Percentiles rank a stretch among this genome's conserved stretches.
Conservation (phyloP, 1,140 invertebrate species). For the Drosophila punjabiensis region DNA sequence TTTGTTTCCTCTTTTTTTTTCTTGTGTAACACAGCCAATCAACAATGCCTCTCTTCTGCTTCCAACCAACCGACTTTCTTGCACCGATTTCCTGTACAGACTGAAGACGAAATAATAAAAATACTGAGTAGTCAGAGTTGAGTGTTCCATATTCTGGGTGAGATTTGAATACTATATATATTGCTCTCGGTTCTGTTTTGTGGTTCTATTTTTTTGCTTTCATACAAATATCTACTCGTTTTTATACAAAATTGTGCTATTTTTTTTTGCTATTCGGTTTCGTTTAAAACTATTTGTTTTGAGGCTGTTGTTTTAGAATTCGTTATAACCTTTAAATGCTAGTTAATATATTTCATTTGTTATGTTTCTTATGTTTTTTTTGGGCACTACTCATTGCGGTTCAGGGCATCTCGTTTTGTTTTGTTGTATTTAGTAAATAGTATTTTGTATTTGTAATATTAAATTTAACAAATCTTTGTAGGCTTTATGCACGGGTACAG, state of each 20-base stretch:
- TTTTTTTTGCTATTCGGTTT: constrained; percentile 61
- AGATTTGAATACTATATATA: constrained; percentile 35
- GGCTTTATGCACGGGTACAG: constrained; percentile 80
- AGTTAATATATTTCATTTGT: constrained; percentile 61
- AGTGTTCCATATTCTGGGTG: constrained; percentile 20
- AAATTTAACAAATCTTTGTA: constrained; percentile 72
- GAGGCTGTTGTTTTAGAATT: constrained; percentile 81
- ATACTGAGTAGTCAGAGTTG: constrained; percentile 25
- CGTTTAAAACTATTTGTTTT: constrained; percentile 69
- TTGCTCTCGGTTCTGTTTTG: constrained; percentile 28
- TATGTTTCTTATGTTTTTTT: constrained; percentile 75
- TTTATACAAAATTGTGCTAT: constrained; percentile 80
- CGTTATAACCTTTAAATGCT: constrained; percentile 79
- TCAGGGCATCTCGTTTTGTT: constrained; percentile 69
- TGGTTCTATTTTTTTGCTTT: constrained; percentile 33
- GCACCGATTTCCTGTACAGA: constrained; percentile 26
- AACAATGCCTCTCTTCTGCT: constrained; percentile 49
- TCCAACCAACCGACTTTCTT: constrained; percentile 21
- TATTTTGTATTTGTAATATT: constrained; percentile 59
- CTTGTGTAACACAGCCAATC: constrained; percentile 78
- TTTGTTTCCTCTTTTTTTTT: constrained; percentile 26
- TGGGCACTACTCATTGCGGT: constrained; percentile 82
- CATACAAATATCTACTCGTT: constrained; percentile 56
- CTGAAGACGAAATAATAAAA: constrained; percentile 35
- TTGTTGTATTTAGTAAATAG: constrained; percentile 72